Evolutionary conservation across 2,797 vertebrate species (phyloP), one percentile per base, ranked within the genome.

Genomic region (Protosalanx chinensis): DNA sequence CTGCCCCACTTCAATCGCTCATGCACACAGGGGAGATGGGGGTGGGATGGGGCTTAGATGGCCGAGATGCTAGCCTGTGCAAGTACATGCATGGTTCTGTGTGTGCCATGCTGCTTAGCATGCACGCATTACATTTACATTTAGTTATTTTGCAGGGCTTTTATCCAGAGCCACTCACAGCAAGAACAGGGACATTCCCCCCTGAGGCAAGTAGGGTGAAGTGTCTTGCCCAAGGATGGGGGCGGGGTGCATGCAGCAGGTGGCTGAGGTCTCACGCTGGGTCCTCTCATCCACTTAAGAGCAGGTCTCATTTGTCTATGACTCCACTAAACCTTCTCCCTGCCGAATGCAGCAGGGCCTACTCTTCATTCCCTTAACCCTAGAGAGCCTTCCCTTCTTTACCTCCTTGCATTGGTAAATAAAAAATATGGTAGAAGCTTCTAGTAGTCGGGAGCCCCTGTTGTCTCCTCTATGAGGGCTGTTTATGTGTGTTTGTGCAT

Each of bases 241-340:
- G 16, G 33, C 41, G 63, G 5, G 6, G 37, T 16, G 6, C 49
- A 15, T 53, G 29, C 20, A 78, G 72, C 76, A 80, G 68, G 69
- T 79, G 80, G 70, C 72, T 63, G 30, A 60, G 64, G 37, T 59
- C 58, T 66, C 41, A 2, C 63, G 51, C 70, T 59, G 66, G n/a
- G 67, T 70, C 62, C 68, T 27, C 51, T 74, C 65, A 76, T 81
- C 72, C 65, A 29, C 66, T 73, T 78, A 62, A 64, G 56, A 77
- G 53, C 20, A 72, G 32, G 68, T 63, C 64, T 69, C 51, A 67
- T 76, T 64, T 70, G 56, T 62, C 60, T 65, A 37, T n/a, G 63
- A 41, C 65, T 68, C 32, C 57, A 67, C 57, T 27, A 27, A 68
- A 3, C 53, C 20, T 8, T 49, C 33, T 70, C 53, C 29, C 64